Evolutionary conservation across 2,113 vertebrate species (phyloP).

Genomic region (Sialia sialis): DNA sequence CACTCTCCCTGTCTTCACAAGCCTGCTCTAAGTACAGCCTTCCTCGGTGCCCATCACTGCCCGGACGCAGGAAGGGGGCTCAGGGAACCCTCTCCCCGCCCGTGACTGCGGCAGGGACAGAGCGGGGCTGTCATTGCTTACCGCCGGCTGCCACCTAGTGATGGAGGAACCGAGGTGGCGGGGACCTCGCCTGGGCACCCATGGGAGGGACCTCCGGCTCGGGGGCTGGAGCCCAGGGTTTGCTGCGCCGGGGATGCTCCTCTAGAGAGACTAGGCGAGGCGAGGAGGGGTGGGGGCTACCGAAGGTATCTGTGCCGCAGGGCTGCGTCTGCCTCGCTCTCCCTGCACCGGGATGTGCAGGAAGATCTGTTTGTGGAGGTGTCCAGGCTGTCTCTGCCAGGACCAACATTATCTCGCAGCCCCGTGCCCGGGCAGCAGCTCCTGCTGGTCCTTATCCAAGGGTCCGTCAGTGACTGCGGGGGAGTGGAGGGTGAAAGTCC

Average conservation of each 20-base stretch:
- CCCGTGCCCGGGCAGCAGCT: background rate
- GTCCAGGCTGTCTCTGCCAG: background rate
- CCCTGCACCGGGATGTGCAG: background rate
- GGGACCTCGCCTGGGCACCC: too few species aligned
- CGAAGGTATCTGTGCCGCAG: background rate
- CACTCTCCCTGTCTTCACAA: background rate
- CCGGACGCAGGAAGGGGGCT: too few species aligned
- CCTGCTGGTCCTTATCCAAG: background rate
- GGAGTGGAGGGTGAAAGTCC: background rate
- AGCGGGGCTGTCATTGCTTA: background rate
- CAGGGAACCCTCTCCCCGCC: background rate
- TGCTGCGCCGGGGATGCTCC: background rate
- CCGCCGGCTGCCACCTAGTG: constrained; percentile 45
- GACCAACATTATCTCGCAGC: fast-evolving
- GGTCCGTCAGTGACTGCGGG: fast-evolving
- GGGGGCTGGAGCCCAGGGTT: background rate
- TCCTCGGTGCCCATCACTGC: background rate
- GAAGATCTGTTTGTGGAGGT: fast-evolving
- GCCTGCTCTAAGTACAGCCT: too few species aligned
- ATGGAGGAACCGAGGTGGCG: background rate
- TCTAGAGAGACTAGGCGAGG: background rate
- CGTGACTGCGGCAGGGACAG: background rate
- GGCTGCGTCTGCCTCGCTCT: fast-evolving
- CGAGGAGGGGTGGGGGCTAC: fast-evolving
- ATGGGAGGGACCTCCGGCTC: too few species aligned